phyloP scores from a whole-genome alignment of 2,113 vertebrate genomes.

The Zingel zingel region DNA sequence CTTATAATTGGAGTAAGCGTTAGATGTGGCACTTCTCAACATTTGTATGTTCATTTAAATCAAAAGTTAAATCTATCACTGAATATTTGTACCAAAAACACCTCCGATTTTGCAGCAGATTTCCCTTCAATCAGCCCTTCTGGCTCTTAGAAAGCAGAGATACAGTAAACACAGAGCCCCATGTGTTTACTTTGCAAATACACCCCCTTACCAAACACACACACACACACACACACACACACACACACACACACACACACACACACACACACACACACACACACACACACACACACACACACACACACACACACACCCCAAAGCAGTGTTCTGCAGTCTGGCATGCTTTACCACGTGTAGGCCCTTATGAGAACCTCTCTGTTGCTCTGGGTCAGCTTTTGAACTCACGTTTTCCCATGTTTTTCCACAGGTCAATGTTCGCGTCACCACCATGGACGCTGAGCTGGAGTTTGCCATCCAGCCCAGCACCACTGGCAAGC shows the following conservation, averaged over 20 bases:
- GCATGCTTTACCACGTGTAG: not conserved
- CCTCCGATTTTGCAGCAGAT: conserved; percentile 12
- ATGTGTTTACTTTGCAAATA: conserved; percentile 75
- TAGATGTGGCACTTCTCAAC: not conserved
- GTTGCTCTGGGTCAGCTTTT: conserved; percentile 32
- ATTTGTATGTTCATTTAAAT: not conserved
- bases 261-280: conserved; percentile 17
- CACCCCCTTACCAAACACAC: conserved; percentile 38
- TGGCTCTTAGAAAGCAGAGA: conserved; percentile 55
- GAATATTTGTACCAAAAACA: conserved; percentile 16
- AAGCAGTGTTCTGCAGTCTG: conserved; percentile 36
- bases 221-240: conserved; percentile 20
- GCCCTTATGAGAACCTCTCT: conserved; percentile 25
- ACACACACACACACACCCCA: conserved; percentile 13
- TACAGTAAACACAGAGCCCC: conserved; percentile 43
- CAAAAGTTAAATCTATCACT: not conserved
- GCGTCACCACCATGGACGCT: conserved; percentile 96
- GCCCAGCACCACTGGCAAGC: conserved; percentile 94
- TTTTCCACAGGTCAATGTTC: conserved; percentile 91
- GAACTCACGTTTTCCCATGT: conserved; percentile 42
- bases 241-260: conserved; percentile 24
- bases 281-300: conserved; percentile 26
- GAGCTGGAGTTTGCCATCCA: conserved; percentile 99
- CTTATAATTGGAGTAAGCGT: not conserved
- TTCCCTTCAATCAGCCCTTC: conserved; percentile 33